Conservation (phyloP, 2,888 invertebrate genomes). For the Eupithecia pulchellata region DNA sequence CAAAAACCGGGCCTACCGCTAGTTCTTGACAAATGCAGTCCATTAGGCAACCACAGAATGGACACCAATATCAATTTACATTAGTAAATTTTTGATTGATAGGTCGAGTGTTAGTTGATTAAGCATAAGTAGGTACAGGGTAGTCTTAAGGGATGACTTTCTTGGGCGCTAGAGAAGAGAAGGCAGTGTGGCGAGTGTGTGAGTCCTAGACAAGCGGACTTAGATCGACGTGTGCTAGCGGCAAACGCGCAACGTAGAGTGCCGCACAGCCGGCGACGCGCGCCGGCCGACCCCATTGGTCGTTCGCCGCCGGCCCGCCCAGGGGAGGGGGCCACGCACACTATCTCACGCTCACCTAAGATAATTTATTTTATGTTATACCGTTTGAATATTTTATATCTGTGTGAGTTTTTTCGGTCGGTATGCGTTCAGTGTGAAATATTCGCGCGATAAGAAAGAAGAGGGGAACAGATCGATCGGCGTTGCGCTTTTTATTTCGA, state of each 20-base stretch:
- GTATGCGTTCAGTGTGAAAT: conserved; percentile 85
- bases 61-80: not conserved
- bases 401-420: conserved; percentile 85
- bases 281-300: conserved; percentile 86
- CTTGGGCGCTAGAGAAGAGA: conserved; percentile 46
- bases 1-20: too few relatives aligned
- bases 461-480: conserved; percentile 85
- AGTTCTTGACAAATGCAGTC: too few relatives aligned
- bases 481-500: conserved; percentile 82
- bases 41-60: not conserved
- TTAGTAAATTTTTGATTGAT: not conserved
- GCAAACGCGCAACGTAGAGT: conserved; percentile 68
- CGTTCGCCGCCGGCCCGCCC: conserved; percentile 74
- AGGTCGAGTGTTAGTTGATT: not conserved
- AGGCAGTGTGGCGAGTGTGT: not conserved
- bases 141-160: conserved; percentile 19
- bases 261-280: conserved; percentile 79
- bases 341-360: conserved; percentile 80
- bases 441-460: conserved; percentile 85
- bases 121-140: not conserved
- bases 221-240: conserved; percentile 55
- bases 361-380: conserved; percentile 86
- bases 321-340: conserved; percentile 81
- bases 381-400: conserved; percentile 86
- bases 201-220: not conserved